phyloP scores from a whole-genome alignment of 2,113 vertebrate species.

The Notothenia rossii region DNA sequence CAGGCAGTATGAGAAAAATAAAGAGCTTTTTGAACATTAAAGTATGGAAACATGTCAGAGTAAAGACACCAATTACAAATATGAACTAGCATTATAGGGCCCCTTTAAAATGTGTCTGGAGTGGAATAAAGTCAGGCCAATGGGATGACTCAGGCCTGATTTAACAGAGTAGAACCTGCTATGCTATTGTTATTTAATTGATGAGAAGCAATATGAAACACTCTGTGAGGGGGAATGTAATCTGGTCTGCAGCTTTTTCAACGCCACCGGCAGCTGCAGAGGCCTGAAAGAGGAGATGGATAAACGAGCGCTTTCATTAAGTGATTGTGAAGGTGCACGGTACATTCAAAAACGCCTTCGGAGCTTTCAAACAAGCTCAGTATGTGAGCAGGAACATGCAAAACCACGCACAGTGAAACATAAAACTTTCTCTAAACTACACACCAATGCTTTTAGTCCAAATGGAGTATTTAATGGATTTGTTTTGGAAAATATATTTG shows the following conservation, averaged over 20 bases:
- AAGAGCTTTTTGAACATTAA: too few relatives aligned
- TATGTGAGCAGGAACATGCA: constrained; percentile 6
- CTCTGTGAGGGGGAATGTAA: constrained; percentile 17
- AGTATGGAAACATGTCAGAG: too few relatives aligned
- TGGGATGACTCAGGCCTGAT: neutral
- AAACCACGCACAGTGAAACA: neutral
- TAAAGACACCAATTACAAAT: too few relatives aligned
- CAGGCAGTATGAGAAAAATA: too few relatives aligned
- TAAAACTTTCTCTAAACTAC: neutral
- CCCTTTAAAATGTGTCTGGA: neutral
- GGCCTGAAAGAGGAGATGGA: constrained; percentile 9
- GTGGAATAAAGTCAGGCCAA: constrained; percentile 13
- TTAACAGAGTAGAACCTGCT: constrained; percentile 35
- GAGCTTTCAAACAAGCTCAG: constrained; percentile 32
- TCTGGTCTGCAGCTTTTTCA: constrained; percentile 9
- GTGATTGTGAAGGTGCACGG: constrained; percentile 22
- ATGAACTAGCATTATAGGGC: too few relatives aligned
- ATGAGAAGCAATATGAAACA: constrained; percentile 38
- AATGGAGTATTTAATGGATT: neutral
- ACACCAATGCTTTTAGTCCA: neutral
- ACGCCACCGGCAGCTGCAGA: constrained; percentile 28
- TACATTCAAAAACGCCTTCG: constrained; percentile 9
- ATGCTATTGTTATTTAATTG: constrained; percentile 30
- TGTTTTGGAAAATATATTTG: neutral
- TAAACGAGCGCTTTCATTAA: constrained; percentile 38